Evolutionary conservation across 2,797 vertebrate genomes (phyloP).

Genomic region (Picus viridis): DNA sequence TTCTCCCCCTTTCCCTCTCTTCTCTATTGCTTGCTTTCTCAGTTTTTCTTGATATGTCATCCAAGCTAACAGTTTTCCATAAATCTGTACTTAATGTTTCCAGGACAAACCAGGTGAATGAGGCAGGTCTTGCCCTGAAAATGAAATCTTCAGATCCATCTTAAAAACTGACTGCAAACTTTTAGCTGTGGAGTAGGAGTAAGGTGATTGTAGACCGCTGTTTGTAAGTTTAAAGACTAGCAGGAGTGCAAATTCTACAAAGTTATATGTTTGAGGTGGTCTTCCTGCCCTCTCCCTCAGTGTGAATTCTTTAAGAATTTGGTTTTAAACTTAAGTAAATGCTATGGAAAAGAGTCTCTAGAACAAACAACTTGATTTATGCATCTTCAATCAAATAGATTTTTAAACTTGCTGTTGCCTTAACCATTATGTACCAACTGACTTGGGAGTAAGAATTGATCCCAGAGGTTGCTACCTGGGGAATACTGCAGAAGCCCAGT

Average conservation of each 20-base stretch:
- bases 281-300: rapidly evolving
- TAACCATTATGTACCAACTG: neutral
- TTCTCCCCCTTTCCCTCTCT: neutral
- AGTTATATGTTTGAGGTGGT: neutral
- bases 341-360: neutral
- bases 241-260: neutral
- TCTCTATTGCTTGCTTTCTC: neutral
- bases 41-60: neutral
- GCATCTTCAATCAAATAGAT: neutral
- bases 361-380: neutral
- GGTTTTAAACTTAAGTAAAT: neutral
- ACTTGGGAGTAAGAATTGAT: neutral
- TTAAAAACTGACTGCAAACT: neutral
- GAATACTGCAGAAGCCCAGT: neutral
- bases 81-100: neutral
- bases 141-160: neutral
- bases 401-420: neutral
- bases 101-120: neutral
- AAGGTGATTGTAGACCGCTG: neutral
- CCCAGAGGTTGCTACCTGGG: neutral
- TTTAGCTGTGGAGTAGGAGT: neutral
- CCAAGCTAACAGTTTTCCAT: neutral
- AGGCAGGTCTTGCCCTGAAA: neutral
- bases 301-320: neutral
- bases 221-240: neutral